Conservation (phyloP, 2,797 vertebrate species). For the Protosalanx chinensis region DNA sequence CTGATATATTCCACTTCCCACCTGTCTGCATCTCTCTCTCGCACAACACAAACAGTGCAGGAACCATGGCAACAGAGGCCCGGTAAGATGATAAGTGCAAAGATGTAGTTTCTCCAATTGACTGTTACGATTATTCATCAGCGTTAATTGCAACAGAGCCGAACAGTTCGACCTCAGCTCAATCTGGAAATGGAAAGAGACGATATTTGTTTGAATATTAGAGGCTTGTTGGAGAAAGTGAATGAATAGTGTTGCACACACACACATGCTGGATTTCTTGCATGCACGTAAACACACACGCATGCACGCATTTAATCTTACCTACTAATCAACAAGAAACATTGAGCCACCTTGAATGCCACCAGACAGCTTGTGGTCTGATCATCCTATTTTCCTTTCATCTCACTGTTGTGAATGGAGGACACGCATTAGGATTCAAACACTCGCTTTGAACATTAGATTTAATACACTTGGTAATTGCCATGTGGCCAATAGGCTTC, state of each 20-base stretch:
- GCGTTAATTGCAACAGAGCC: conserved; percentile 42
- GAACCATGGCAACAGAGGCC: conserved; percentile 58
- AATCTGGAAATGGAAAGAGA: neutral
- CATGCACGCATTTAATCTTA: neutral
- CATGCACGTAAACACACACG: neutral
- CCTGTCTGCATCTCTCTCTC: conserved; percentile 48
- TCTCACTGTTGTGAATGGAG: too few relatives aligned
- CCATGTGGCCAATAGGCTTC: neutral
- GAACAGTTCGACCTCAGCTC: conserved; percentile 46
- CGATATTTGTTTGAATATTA: conserved; percentile 31
- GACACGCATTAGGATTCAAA: too few relatives aligned
- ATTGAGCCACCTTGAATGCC: too few relatives aligned
- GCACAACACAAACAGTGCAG: conserved; percentile 36
- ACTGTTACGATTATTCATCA: conserved; percentile 34
- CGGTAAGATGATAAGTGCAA: conserved; percentile 43
- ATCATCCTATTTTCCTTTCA: too few relatives aligned
- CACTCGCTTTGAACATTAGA: too few relatives aligned
- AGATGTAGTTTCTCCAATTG: conserved; percentile 17
- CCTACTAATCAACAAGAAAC: neutral
- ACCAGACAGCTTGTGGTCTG: too few relatives aligned
- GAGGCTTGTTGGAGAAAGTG: conserved; percentile 34
- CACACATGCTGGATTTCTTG: neutral
- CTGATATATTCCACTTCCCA: conserved; percentile 41
- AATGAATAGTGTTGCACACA: conserved; percentile 23
- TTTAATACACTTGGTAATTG: neutral